phyloP scores from a whole-genome alignment of 2,797 vertebrate species.

The Enteromius afrohamiltoni region DNA sequence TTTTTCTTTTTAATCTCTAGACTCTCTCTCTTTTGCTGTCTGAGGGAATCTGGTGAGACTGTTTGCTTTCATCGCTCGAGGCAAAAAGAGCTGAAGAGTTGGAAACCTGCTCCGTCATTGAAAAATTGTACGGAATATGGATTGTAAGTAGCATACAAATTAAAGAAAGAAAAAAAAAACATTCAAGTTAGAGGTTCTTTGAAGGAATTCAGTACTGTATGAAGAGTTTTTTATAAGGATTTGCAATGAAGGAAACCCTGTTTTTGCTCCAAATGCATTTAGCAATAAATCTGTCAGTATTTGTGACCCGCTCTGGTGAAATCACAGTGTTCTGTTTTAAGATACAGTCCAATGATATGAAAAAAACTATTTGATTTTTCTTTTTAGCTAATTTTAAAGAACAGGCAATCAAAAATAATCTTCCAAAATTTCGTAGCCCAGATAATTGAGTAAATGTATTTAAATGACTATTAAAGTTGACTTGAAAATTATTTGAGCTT shows the following conservation, averaged over 20 bases:
- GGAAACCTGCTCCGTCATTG: neutral
- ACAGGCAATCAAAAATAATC: no score
- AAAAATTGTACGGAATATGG: neutral
- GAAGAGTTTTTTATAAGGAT: neutral
- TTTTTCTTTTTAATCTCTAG: slow-evolving; percentile 78
- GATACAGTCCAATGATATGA: no score
- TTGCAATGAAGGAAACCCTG: neutral
- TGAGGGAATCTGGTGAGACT: slow-evolving; percentile 32
- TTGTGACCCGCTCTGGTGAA: no score
- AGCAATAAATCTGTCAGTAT: neutral
- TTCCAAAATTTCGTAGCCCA: no score
- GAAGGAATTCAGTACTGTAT: neutral
- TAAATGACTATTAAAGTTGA: no score
- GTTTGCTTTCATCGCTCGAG: neutral
- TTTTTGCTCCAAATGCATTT: neutral
- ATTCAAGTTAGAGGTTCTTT: neutral
- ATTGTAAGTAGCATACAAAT: neutral
- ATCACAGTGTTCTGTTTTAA: no score
- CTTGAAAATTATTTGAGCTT: no score
- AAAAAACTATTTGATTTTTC: no score
- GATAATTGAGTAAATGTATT: no score
- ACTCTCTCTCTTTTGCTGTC: slow-evolving; percentile 72
- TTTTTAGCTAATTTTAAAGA: no score
- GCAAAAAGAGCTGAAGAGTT: neutral
- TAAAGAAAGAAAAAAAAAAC: neutral